phyloP scores from a whole-genome alignment of 2,888 invertebrate genomes.

The Lydus trimaculatus region DNA sequence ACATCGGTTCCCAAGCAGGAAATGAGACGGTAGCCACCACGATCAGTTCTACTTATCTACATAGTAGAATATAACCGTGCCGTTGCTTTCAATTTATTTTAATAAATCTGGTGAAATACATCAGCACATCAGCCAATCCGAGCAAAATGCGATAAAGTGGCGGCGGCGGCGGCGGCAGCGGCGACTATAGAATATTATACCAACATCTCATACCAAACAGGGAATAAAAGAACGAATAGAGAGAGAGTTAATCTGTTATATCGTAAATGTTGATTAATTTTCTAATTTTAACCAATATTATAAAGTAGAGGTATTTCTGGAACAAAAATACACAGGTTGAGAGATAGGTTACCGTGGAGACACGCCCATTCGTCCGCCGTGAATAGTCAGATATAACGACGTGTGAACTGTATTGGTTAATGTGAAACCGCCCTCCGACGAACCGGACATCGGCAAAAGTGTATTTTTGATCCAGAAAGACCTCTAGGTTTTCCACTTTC shows the following conservation, averaged over 20 bases:
- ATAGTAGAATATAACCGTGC: conserved; percentile 55
- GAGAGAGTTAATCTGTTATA: background rate
- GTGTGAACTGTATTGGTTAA: no score
- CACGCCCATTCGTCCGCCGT: no score
- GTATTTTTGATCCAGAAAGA: no score
- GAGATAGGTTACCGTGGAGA: no score
- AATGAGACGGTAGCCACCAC: conserved; percentile 54
- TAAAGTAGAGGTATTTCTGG: no score
- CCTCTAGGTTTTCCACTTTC: background rate
- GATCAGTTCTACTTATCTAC: conserved; percentile 51
- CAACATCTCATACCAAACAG: background rate
- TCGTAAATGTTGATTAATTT: conserved; percentile 6
- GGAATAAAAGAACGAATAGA: background rate
- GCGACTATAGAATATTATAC: background rate
- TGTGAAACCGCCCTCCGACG: no score
- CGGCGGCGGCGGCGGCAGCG: background rate
- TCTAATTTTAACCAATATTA: background rate
- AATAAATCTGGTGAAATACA: conserved; percentile 61
- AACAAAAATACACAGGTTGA: no score
- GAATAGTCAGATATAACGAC: no score
- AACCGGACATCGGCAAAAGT: no score
- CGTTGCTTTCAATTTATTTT: conserved; percentile 62
- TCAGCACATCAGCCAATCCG: conserved; percentile 58
- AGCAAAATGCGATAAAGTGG: conserved; percentile 52
- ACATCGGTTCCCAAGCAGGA: conserved; percentile 41